These are phyloP conservation scores for Mus spretus DNA, from an alignment of 2,797 vertebrate genomes.

Conservation along the genomic window DNA sequence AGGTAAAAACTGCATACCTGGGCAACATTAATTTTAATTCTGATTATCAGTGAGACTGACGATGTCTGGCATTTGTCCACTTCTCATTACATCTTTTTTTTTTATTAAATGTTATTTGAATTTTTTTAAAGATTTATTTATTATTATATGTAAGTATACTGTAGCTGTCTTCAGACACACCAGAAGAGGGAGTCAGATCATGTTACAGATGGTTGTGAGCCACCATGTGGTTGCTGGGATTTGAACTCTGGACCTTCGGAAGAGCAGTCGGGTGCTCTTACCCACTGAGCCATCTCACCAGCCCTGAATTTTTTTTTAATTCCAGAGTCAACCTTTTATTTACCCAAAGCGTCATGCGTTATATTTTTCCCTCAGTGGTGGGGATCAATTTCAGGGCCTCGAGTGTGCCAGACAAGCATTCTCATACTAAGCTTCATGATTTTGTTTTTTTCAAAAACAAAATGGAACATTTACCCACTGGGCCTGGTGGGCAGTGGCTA, in stretches of 20 bases:
- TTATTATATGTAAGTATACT: too few relatives aligned
- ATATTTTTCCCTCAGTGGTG: not conserved
- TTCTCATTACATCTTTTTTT: not conserved
- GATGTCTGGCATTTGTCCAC: not conserved
- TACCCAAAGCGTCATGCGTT: not conserved
- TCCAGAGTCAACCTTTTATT: constrained; percentile 47
- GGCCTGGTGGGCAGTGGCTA: not conserved
- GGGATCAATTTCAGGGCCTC: not conserved
- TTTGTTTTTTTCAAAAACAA: constrained; percentile 36
- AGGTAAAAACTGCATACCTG: not conserved
- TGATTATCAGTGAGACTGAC: not conserved
- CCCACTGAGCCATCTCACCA: too few relatives aligned
- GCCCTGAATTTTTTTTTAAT: not conserved
- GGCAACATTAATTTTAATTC: constrained; percentile 30
- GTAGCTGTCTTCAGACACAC: too few relatives aligned
- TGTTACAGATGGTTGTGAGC: too few relatives aligned
- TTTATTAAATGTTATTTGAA: constrained; percentile 13
- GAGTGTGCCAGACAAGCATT: not conserved
- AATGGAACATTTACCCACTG: constrained; percentile 39
- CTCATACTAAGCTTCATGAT: not conserved
- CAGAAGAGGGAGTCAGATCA: too few relatives aligned
- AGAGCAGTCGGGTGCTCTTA: too few relatives aligned
- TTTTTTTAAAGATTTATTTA: too few relatives aligned
- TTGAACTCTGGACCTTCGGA: too few relatives aligned
- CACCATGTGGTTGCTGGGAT: too few relatives aligned